Evolutionary conservation across 2,797 vertebrate species (phyloP).

Genomic region (Poecilia wingei): DNA sequence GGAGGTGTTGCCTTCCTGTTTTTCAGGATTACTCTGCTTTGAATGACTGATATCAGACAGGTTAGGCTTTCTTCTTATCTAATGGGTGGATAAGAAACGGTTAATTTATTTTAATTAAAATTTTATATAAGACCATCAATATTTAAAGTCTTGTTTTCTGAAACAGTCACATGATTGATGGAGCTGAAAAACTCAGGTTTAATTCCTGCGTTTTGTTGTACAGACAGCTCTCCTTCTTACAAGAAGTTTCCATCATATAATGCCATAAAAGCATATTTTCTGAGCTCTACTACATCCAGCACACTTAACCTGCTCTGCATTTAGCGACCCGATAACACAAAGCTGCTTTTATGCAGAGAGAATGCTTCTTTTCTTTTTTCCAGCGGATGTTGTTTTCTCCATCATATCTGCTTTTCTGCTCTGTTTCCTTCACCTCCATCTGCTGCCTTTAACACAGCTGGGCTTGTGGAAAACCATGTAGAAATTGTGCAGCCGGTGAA

Average conservation of each 20-base stretch:
- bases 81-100: neutral
- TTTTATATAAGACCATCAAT: neutral
- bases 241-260: neutral
- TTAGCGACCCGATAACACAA: neutral
- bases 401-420: neutral
- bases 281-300: neutral
- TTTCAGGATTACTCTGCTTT: neutral
- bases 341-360: neutral
- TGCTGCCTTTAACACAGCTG: conserved; percentile 3
- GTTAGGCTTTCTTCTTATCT: neutral
- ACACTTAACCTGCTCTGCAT: neutral
- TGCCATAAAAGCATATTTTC: neutral
- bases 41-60: neutral
- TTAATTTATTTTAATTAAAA: neutral
- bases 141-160: neutral
- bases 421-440: conserved; percentile 1
- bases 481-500: neutral
- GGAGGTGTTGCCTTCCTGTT: neutral
- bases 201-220: neutral
- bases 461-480: neutral
- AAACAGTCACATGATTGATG: too few species aligned
- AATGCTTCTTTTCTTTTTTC: neutral
- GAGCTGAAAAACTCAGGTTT: too few species aligned
- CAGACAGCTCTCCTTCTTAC: neutral
- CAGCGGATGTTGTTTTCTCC: neutral